These are phyloP conservation scores for Blennius ocellaris DNA, from an alignment of 2,113 vertebrate genomes.

Conservation along the genomic window DNA sequence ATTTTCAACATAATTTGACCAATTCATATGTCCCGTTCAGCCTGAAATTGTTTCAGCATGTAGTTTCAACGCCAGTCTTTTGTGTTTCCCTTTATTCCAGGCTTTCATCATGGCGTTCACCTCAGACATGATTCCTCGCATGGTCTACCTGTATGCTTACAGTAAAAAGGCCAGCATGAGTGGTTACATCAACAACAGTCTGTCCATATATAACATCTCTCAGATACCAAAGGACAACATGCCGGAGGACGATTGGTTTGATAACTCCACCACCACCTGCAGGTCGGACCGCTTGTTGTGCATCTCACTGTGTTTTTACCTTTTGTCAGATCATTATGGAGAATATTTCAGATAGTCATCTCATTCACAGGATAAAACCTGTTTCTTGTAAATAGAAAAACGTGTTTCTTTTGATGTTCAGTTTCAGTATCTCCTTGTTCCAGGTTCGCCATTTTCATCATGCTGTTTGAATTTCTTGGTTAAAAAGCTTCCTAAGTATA, in stretches of 20 bases:
- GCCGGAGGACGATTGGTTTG: slow-evolving; percentile 79
- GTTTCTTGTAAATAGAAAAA: too few relatives aligned
- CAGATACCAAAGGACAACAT: slow-evolving; percentile 78
- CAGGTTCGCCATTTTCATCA: too few relatives aligned
- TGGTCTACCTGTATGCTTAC: slow-evolving; percentile 93
- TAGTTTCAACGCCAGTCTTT: neutral
- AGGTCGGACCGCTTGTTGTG: slow-evolving; percentile 80
- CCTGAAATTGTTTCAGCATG: neutral
- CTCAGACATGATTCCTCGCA: slow-evolving; percentile 96
- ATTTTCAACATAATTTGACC: too few relatives aligned
- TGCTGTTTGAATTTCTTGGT: too few relatives aligned
- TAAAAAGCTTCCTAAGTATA: too few relatives aligned
- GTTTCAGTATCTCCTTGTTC: too few relatives aligned
- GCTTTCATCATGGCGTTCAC: slow-evolving; percentile 98
- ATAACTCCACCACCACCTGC: slow-evolving; percentile 83
- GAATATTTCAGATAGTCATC: too few relatives aligned
- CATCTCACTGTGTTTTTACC: too few relatives aligned
- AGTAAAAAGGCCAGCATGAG: slow-evolving; percentile 75
- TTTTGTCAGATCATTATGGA: too few relatives aligned
- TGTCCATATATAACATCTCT: slow-evolving; percentile 89
- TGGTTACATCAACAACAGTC: slow-evolving; percentile 92
- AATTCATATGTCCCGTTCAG: too few relatives aligned
- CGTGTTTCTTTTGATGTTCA: too few relatives aligned
- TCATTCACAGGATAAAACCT: too few relatives aligned
- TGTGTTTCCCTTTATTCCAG: slow-evolving; percentile 72